Evolutionary conservation across 2,888 invertebrate species (phyloP).

Genomic region (Margaritifera margaritifera): DNA sequence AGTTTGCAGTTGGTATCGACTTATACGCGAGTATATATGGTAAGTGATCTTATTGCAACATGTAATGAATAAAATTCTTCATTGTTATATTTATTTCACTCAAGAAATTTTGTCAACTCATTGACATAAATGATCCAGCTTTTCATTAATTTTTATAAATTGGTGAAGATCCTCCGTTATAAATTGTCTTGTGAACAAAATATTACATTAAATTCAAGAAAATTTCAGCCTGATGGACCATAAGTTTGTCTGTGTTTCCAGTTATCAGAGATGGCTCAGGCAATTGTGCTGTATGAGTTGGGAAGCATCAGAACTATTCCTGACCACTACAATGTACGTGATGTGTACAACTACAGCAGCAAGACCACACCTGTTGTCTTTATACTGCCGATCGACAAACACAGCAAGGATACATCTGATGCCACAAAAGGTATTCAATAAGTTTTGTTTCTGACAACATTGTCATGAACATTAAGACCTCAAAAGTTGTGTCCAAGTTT

Average conservation of each 20-base stretch:
- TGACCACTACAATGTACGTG: slow-evolving; percentile 61
- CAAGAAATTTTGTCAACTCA: too few species aligned
- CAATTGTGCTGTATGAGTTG: slow-evolving; percentile 65
- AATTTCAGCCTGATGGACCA: neutral
- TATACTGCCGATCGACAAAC: slow-evolving; percentile 54
- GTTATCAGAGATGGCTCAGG: slow-evolving; percentile 62
- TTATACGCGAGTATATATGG: too few species aligned
- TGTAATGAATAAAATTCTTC: too few species aligned
- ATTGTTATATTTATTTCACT: too few species aligned
- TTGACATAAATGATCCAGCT: too few species aligned
- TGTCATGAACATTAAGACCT: neutral
- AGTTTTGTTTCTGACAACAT: neutral
- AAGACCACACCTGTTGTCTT: slow-evolving; percentile 63
- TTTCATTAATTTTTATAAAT: too few species aligned
- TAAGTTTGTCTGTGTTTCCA: slow-evolving; percentile 28
- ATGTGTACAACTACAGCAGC: slow-evolving; percentile 56
- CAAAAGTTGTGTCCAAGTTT: neutral
- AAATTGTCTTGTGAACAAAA: too few species aligned
- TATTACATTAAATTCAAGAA: neutral
- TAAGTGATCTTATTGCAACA: too few species aligned
- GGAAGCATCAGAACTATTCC: slow-evolving; percentile 59
- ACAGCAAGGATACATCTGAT: slow-evolving; percentile 37
- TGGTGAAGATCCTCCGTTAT: too few species aligned
- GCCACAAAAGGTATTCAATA: slow-evolving; percentile 51
- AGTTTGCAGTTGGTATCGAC: too few species aligned